These are phyloP conservation scores for Gadus chalcogrammus DNA, from an alignment of 2,113 vertebrate species.

Conservation along the genomic window DNA sequence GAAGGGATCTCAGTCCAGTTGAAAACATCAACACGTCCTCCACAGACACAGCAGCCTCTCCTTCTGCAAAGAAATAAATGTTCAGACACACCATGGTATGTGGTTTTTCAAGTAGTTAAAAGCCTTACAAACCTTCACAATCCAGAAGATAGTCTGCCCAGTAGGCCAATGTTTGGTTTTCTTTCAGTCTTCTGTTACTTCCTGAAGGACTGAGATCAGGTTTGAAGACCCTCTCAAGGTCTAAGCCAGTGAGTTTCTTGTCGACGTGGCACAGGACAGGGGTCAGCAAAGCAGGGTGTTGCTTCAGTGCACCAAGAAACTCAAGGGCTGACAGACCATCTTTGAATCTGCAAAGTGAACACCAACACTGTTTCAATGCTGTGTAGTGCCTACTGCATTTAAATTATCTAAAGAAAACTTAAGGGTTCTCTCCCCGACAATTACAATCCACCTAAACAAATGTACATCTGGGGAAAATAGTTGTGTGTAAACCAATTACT, in stretches of 20 bases:
- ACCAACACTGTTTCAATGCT: background rate
- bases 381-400: too few species aligned
- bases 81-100: too few species aligned
- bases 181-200: constrained; percentile 26
- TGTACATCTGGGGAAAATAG: too few species aligned
- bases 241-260: constrained; percentile 21
- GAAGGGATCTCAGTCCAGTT: background rate
- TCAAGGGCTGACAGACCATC: constrained; percentile 31
- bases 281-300: constrained; percentile 27
- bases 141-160: constrained; percentile 46
- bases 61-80: too few species aligned
- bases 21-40: too few species aligned
- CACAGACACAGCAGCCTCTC: too few species aligned
- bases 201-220: constrained; percentile 36
- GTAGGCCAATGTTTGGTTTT: constrained; percentile 23
- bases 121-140: constrained; percentile 36
- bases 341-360: constrained; percentile 32
- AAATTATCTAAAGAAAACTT: too few species aligned
- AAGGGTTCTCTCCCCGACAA: too few species aligned
- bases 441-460: too few species aligned
- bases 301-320: constrained; percentile 24
- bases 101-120: too few species aligned
- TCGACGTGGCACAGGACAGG: constrained; percentile 33
- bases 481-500: too few species aligned
- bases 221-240: constrained; percentile 20